phyloP scores from a whole-genome alignment of 92 coral and sea anemone species.

The Blastomussa wellsi region DNA sequence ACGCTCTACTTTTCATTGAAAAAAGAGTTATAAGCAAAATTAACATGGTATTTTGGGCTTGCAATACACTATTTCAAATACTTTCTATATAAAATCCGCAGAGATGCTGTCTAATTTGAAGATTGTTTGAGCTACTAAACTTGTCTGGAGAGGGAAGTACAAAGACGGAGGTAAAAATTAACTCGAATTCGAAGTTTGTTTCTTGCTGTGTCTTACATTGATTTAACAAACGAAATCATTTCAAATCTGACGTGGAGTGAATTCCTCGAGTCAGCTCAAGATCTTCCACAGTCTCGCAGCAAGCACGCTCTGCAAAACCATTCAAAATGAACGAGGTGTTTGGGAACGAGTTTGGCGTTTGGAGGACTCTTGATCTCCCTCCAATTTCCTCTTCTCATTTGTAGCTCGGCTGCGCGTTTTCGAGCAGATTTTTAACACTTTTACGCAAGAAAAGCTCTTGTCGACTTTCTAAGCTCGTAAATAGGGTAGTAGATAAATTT shows the following conservation, averaged over 20 bases:
- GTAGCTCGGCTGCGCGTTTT: neutral
- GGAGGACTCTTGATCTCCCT: too few species aligned
- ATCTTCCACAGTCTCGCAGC: neutral
- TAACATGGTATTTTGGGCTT: neutral
- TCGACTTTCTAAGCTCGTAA: neutral
- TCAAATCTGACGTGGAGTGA: neutral
- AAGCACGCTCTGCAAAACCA: neutral
- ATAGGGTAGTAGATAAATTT: neutral
- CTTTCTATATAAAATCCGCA: neutral
- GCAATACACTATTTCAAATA: neutral
- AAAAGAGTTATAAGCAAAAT: neutral
- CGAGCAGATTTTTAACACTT: neutral
- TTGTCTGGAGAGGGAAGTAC: neutral
- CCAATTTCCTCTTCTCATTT: neutral
- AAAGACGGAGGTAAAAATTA: neutral
- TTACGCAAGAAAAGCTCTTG: neutral
- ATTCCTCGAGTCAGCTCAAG: neutral
- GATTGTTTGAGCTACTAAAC: neutral
- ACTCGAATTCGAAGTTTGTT: neutral
- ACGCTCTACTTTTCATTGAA: neutral
- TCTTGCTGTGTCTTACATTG: neutral
- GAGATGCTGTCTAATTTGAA: neutral
- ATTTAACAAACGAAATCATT: neutral
- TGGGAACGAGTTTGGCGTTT: neutral
- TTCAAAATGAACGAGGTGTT: neutral